These are phyloP conservation scores for Odontothrips loti DNA, from an alignment of 2,888 invertebrate species.

Conservation along the genomic window DNA sequence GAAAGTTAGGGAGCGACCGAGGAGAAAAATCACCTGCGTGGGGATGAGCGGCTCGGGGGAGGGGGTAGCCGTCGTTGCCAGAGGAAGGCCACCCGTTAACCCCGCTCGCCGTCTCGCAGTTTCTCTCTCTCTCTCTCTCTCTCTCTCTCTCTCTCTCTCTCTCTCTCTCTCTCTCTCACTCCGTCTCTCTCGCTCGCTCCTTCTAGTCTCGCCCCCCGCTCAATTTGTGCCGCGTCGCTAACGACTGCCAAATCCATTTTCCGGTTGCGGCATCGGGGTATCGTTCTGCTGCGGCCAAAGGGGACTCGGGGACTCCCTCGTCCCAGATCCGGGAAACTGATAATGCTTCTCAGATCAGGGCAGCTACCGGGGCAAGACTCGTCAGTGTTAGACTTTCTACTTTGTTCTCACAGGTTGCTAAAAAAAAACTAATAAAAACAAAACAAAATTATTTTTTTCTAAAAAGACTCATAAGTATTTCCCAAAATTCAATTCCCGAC, in stretches of 20 bases:
- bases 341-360: no score
- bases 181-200: neutral
- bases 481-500: no score
- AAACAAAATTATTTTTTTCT: no score
- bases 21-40: conserved; percentile 19
- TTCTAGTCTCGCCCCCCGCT: neutral
- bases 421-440: no score
- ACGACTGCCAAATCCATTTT: conserved; percentile 26
- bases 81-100: neutral
- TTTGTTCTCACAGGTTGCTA: no score
- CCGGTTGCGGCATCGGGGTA: neutral
- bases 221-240: conserved; percentile 25
- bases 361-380: no score
- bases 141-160: no score
- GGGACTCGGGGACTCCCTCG: no score
- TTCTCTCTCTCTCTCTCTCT: no score
- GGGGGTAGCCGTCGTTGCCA: neutral
- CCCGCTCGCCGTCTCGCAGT: neutral
- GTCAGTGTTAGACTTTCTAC: no score
- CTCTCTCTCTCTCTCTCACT: neutral
- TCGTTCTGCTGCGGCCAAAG: neutral
- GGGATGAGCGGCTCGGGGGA: neutral
- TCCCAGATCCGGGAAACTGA: no score
- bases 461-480: no score
- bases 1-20: neutral